Conservation (phyloP, 1,140 invertebrate genomes). For the Nebria ingens region DNA sequence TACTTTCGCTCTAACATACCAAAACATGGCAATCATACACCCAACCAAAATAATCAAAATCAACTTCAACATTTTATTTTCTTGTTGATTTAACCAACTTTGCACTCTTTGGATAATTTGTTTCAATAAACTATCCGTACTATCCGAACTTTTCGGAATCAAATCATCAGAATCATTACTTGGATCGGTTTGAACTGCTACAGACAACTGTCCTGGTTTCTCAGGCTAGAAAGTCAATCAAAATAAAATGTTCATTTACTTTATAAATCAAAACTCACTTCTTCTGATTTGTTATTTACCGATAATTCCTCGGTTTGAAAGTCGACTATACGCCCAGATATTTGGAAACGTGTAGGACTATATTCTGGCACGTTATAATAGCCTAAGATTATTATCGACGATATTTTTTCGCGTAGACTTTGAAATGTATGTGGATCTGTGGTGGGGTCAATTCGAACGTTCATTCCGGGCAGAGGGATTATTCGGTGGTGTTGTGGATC, state of each 20-base stretch:
- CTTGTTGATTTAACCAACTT: conserved; percentile 53
- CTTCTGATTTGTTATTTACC: background rate
- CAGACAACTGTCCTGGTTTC: conserved; percentile 25
- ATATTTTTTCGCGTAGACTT: conserved; percentile 24
- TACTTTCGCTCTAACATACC: conserved; percentile 49
- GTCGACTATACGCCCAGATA: background rate
- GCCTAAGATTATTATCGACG: conserved; percentile 42
- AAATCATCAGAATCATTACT: conserved; percentile 17
- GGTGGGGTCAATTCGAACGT: conserved; percentile 8
- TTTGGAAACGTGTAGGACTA: conserved; percentile 10
- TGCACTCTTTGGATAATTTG: conserved; percentile 26
- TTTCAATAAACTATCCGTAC: background rate
- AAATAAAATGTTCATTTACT: background rate
- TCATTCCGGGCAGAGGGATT: background rate
- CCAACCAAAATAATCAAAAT: conserved; percentile 52
- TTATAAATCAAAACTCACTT: background rate
- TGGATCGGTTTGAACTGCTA: conserved; percentile 34
- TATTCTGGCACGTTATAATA: conserved; percentile 74
- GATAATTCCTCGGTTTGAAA: background rate
- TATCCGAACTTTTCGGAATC: too few relatives aligned
- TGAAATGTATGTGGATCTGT: conserved; percentile 36
- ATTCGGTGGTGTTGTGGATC: conserved; percentile 20
- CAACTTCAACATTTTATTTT: conserved; percentile 57
- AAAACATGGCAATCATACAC: conserved; percentile 55
- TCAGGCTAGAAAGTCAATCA: background rate